Conservation (phyloP, 2,888 invertebrate species). For the Parelbella ahira region DNA sequence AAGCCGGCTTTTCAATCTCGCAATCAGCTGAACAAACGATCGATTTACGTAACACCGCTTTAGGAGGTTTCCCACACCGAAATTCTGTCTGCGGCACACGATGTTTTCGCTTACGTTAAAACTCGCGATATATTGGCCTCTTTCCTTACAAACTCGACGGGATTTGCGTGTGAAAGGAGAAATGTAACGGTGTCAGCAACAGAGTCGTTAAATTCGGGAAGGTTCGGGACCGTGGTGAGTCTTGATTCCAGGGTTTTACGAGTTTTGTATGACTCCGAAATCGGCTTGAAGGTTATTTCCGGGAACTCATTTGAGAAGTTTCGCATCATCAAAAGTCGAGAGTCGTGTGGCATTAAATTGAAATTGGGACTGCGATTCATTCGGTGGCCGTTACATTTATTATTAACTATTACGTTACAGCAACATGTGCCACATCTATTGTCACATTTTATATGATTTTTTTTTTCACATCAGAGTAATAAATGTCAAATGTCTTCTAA, state of each 20-base stretch:
- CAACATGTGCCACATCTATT: conserved; percentile 15
- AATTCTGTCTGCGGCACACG: conserved; percentile 44
- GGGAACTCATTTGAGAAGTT: conserved; percentile 65
- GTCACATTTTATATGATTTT: conserved; percentile 12
- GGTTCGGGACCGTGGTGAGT: conserved; percentile 52
- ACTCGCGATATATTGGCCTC: conserved; percentile 57
- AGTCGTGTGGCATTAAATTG: conserved; percentile 50
- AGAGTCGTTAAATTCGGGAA: conserved; percentile 62
- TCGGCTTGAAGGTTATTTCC: conserved; percentile 57
- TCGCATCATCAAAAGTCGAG: conserved; percentile 57
- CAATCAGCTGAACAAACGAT: conserved; percentile 69
- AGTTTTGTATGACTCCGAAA: conserved; percentile 65
- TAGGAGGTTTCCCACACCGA: conserved; percentile 50
- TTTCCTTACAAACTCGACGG: conserved; percentile 48
- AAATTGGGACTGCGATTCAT: conserved; percentile 37
- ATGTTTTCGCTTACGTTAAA: conserved; percentile 51
- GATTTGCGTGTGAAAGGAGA: conserved; percentile 64
- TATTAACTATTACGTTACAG: too few relatives aligned
- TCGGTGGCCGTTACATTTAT: conserved; percentile 30
- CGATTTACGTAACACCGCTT: conserved; percentile 61
- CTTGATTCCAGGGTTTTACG: conserved; percentile 63
- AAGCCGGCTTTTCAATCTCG: conserved; percentile 58
- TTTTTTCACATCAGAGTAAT: conserved; percentile 14
- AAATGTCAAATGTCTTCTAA: conserved; percentile 13
- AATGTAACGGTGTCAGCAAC: conserved; percentile 63